Evolutionary conservation across 1,140 invertebrate species (phyloP), one percentile per base, ranked within the genome.

Genomic region (Drosophila micromelanica): DNA sequence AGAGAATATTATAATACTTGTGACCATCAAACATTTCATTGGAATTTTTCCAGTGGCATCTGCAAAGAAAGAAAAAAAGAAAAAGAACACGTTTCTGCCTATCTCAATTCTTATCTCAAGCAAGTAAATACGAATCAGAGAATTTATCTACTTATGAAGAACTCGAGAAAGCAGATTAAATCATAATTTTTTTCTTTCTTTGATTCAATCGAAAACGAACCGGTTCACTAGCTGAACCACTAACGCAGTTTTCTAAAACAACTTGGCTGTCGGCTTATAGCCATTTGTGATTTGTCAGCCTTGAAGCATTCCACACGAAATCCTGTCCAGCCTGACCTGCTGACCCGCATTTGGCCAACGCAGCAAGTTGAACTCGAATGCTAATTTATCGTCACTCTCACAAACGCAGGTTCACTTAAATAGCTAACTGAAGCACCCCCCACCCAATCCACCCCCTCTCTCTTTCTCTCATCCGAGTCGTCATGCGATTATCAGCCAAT

Each of bases 401-500:
- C 78, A 85, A 87, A 78, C 78, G 78, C 84, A 87, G 82, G 71
- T 86, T 78, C 71, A 81, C 49, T 68, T 62, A 13, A 48, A 37
- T 60, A 9, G 27, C 45, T 15, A 45, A 23, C 30, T 37, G 13
- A 49, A 13, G 5, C 8, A 23, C 35, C 5, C 9, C 40, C 35
- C 30, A 12, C 17, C 20, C 2, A 20, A 12, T 13, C 20, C 17
- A 15, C 46, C 12, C 54, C 13, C 6, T 3, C n/a, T n/a, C n/a
- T n/a, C n/a, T n/a, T n/a, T 8, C 15, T 1, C 0, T 27, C 17
- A 17, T 17, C 17, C 15, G 48, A 15, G 52, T 73, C 84, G 82
- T 86, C 82, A 87, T 86, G 82, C 82, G 82, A 86, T 86, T 86
- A 86, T 86, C 82, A 86, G 84, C 78, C 82, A 86, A 86, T 86